Conservation (phyloP, 2,888 invertebrate species). For the Zaprionus lineosus region DNA sequence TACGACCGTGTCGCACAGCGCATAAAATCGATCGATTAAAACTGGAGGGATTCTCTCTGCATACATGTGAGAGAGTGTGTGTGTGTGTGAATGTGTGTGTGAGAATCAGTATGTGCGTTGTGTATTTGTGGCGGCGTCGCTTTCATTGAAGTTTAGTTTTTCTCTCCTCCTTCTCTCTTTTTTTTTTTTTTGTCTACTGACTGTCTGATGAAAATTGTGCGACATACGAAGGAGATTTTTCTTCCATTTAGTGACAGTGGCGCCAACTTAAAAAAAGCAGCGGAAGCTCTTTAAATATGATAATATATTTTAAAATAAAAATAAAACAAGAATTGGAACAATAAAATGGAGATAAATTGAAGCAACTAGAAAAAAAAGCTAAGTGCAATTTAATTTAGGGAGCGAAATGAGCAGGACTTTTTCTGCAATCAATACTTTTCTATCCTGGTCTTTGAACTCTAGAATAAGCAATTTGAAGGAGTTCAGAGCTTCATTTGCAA, state of each 20-base stretch:
- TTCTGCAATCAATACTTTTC: conserved; percentile 21
- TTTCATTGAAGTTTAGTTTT: conserved; percentile 65
- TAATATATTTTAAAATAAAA: conserved; percentile 50
- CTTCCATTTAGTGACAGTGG: conserved; percentile 69
- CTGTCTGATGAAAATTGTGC: conserved; percentile 69
- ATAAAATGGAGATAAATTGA: not conserved
- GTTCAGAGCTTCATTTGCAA: not conserved
- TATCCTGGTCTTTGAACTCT: too few relatives aligned
- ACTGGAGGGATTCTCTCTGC: conserved; percentile 46
- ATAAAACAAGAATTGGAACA: not conserved
- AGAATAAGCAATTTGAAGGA: too few relatives aligned
- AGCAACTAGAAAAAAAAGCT: not conserved
- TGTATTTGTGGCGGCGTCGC: conserved; percentile 52
- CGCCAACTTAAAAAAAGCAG: conserved; percentile 43
- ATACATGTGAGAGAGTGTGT: conserved; percentile 10
- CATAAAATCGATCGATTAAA: conserved; percentile 75
- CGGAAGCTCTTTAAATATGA: conserved; percentile 28
- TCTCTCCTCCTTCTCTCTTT: conserved; percentile 25
- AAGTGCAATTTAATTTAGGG: too few relatives aligned
- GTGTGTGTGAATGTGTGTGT: conserved; percentile 23
- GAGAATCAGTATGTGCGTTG: conserved; percentile 13
- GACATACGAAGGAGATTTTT: conserved; percentile 60
- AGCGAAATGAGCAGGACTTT: too few relatives aligned
- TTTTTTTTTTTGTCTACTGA: conserved; percentile 51
- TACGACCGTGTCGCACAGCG: conserved; percentile 67